phyloP scores from a whole-genome alignment of 2,797 vertebrate genomes.

The Emys orbicularis region DNA sequence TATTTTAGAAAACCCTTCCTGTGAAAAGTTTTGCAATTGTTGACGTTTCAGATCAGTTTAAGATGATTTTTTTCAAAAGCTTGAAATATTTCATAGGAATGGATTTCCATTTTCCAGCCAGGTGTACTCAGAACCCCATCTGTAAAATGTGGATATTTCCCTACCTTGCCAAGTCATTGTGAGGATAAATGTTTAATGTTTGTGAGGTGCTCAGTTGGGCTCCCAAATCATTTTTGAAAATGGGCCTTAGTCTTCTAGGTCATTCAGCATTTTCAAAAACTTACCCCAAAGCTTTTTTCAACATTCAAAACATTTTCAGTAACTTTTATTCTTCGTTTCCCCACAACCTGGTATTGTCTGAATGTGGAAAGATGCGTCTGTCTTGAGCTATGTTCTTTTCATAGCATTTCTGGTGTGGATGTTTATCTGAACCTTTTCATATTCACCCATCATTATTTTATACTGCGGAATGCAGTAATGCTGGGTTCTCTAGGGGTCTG shows the following conservation, averaged over 20 bases:
- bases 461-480: not conserved
- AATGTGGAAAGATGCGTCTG: too few species aligned
- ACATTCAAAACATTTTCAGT: not conserved
- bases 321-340: not conserved
- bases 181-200: too few species aligned
- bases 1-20: too few species aligned
- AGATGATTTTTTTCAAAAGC: too few species aligned
- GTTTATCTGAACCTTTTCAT: not conserved
- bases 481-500: not conserved
- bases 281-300: not conserved
- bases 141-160: not conserved
- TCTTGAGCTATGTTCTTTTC: too few species aligned
- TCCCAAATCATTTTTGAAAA: not conserved
- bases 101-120: too few species aligned
- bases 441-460: not conserved
- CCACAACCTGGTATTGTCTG: not conserved
- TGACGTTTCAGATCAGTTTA: too few species aligned
- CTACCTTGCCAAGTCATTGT: rapidly evolving
- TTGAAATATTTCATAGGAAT: too few species aligned
- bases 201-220: too few species aligned
- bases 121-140: not conserved
- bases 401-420: not conserved
- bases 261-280: not conserved
- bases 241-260: too few species aligned
- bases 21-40: too few species aligned